Evolutionary conservation across 2,113 vertebrate species (phyloP).

Genomic region (Gasterosteus aculeatus): DNA sequence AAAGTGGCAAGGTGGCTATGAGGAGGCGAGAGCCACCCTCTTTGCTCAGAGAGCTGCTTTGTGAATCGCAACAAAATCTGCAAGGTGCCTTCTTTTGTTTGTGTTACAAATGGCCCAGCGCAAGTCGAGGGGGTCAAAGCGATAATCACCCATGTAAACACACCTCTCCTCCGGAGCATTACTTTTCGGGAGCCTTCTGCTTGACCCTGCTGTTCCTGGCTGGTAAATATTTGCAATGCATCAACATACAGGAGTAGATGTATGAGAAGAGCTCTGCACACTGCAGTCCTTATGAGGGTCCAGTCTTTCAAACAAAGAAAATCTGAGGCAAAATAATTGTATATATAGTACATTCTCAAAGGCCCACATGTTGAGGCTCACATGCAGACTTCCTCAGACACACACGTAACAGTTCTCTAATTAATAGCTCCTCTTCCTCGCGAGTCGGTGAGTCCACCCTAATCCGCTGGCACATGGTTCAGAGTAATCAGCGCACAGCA

Average conservation of each 20-base stretch:
- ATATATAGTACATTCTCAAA: constrained; percentile 33
- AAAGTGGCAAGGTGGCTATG: constrained; percentile 60
- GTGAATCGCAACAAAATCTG: constrained; percentile 48
- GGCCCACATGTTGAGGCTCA: constrained; percentile 38
- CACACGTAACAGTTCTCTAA: constrained; percentile 58
- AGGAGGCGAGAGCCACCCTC: constrained; percentile 45
- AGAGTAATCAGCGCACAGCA: constrained; percentile 74
- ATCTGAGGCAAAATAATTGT: constrained; percentile 44
- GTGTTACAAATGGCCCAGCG: constrained; percentile 68
- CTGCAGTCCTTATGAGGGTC: constrained; percentile 29
- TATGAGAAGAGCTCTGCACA: not conserved
- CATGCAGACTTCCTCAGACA: constrained; percentile 19
- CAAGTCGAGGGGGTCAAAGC: constrained; percentile 72
- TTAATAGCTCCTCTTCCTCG: constrained; percentile 76
- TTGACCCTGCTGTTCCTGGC: constrained; percentile 58
- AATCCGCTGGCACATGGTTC: constrained; percentile 77
- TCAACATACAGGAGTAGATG: constrained; percentile 37
- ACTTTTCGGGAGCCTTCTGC: constrained; percentile 43
- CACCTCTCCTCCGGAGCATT: constrained; percentile 50
- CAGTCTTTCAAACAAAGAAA: constrained; percentile 59
- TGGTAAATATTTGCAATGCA: constrained; percentile 72
- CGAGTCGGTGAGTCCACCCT: constrained; percentile 72
- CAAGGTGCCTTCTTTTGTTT: constrained; percentile 74
- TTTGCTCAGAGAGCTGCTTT: constrained; percentile 46
- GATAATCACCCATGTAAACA: constrained; percentile 80